A percentile compares a stretch with the other conserved stretches of the same genome.
phyloP scores from a whole-genome alignment of 2,888 invertebrate genomes.

The Lepidocyrtinus sp. region DNA sequence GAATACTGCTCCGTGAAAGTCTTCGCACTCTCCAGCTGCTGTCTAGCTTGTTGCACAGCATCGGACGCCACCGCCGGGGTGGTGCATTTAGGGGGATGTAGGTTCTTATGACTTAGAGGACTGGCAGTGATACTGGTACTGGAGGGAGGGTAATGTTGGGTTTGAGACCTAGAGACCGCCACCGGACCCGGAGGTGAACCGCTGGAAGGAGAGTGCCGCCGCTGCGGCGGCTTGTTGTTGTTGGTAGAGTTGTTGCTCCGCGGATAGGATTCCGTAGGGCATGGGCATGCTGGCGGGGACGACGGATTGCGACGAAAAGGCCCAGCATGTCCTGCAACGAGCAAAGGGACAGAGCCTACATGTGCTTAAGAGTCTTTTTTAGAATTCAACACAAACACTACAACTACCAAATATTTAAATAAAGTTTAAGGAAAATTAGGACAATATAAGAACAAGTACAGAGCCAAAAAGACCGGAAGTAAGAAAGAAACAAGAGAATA shows the following conservation, averaged over 20 bases:
- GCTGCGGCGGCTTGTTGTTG: slow-evolving; percentile 70
- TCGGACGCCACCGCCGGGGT: slow-evolving; percentile 65
- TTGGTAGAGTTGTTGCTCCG: slow-evolving; percentile 71
- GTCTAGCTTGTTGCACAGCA: slow-evolving; percentile 52
- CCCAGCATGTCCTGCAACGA: slow-evolving; percentile 70
- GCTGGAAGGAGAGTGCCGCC: slow-evolving; percentile 72
- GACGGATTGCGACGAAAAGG: slow-evolving; percentile 70
- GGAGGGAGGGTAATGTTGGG: slow-evolving; percentile 49
- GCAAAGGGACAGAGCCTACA: slow-evolving; percentile 64
- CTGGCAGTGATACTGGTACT: slow-evolving; percentile 65
- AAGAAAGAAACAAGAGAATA: neutral
- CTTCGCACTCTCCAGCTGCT: slow-evolving; percentile 67
- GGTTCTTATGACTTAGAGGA: slow-evolving; percentile 58
- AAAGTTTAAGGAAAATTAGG: no score
- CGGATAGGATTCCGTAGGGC: slow-evolving; percentile 68
- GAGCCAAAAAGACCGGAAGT: no score
- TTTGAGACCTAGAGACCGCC: slow-evolving; percentile 59
- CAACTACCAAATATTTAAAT: no score
- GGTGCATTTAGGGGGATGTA: slow-evolving; percentile 55
- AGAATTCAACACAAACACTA: no score
- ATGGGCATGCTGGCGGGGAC: slow-evolving; percentile 70
- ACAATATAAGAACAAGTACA: no score
- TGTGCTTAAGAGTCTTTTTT: slow-evolving; percentile 67
- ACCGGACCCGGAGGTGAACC: slow-evolving; percentile 76
- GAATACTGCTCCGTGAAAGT: slow-evolving; percentile 70